A percentile compares a stretch with the other conserved stretches of the same genome.
These are phyloP conservation scores for Pterocles orientalis DNA, from an alignment of 2,113 vertebrate genomes.

Conservation along the genomic window DNA sequence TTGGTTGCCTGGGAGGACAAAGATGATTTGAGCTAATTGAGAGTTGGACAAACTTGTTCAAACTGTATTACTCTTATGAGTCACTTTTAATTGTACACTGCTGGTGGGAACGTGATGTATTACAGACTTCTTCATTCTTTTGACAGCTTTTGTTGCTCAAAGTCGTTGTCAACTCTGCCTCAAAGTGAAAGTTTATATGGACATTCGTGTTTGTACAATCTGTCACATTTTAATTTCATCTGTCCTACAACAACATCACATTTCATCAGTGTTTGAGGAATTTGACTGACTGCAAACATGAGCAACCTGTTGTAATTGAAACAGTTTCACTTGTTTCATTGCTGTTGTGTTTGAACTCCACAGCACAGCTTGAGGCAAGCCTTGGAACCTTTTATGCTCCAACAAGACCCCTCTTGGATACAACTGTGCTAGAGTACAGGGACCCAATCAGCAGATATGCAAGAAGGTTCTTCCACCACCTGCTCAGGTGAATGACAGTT, in stretches of 20 bases:
- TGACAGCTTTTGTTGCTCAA: conserved; percentile 74
- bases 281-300: conserved; percentile 77
- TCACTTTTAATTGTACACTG: conserved; percentile 75
- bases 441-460: conserved; percentile 90
- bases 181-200: conserved; percentile 72
- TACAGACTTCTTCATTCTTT: conserved; percentile 67
- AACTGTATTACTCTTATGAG: conserved; percentile 66
- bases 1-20: conserved; percentile 39
- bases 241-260: conserved; percentile 59
- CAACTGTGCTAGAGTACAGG: conserved; percentile 86
- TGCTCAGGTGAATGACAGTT: conserved; percentile 88
- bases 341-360: conserved; percentile 72
- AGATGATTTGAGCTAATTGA: conserved; percentile 46
- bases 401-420: conserved; percentile 84
- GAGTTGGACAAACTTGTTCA: conserved; percentile 70
- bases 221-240: conserved; percentile 74
- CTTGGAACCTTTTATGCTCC: conserved; percentile 93
- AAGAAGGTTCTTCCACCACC: conserved; percentile 96
- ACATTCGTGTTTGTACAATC: conserved; percentile 71
- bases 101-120: conserved; percentile 69
- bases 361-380: conserved; percentile 91
- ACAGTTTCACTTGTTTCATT: conserved; percentile 67
- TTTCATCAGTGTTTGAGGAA: conserved; percentile 69
- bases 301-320: conserved; percentile 74
- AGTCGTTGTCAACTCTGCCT: conserved; percentile 73